Conservation (phyloP, 2,888 invertebrate genomes). For the Andrena fulva region DNA sequence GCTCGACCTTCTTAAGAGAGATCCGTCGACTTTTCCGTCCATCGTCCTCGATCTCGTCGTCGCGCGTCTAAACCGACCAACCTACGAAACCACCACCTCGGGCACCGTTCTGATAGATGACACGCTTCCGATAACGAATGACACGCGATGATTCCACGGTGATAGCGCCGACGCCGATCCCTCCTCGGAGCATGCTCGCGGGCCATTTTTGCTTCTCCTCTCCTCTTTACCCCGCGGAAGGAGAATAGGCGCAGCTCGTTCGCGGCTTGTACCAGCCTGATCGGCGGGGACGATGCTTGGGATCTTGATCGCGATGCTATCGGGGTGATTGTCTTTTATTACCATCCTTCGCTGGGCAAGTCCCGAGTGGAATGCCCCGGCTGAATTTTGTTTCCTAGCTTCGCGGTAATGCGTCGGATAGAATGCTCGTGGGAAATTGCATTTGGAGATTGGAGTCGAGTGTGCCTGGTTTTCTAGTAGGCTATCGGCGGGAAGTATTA, state of each 20-base stretch:
- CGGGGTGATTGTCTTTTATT: slow-evolving; percentile 5
- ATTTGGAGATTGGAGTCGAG: no score
- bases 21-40: slow-evolving; percentile 71
- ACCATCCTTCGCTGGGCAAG: not conserved
- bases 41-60: slow-evolving; percentile 70
- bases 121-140: slow-evolving; percentile 33
- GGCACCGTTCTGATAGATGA: slow-evolving; percentile 21
- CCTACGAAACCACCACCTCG: not conserved
- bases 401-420: not conserved
- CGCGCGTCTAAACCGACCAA: slow-evolving; percentile 1
- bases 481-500: no score
- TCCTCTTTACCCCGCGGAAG: not conserved
- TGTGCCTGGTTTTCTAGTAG: no score
- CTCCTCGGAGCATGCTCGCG: no score
- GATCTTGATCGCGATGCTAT: slow-evolving; percentile 13
- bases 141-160: slow-evolving; percentile 14
- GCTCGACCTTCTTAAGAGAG: slow-evolving; percentile 73
- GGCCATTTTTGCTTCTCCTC: not conserved
- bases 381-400: not conserved
- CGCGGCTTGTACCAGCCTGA: not conserved
- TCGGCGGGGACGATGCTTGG: not conserved
- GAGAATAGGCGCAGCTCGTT: slow-evolving; percentile 7
- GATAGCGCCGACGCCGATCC: slow-evolving; percentile 3
- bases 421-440: no score
- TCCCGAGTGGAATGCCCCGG: not conserved